phyloP scores from a whole-genome alignment of 2,797 vertebrate genomes.

The Rhynchotus rufescens region DNA sequence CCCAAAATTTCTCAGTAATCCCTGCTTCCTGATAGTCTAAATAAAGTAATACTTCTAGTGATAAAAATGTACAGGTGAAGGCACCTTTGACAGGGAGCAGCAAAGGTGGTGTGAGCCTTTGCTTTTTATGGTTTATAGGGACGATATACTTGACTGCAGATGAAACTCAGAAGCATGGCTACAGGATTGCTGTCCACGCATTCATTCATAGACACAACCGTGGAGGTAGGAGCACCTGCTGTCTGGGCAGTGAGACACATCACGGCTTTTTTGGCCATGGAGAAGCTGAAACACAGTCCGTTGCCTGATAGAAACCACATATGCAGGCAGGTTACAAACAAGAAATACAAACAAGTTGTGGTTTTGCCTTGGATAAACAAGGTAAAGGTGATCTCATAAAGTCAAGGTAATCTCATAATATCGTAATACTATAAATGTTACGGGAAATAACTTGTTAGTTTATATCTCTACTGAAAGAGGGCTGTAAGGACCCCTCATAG shows the following conservation, averaged over 20 bases:
- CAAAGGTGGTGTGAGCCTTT: not conserved
- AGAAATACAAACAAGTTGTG: not conserved
- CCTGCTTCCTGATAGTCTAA: not conserved
- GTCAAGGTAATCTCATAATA: not conserved
- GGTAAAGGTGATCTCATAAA: not conserved
- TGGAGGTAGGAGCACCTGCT: not conserved
- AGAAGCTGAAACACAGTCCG: not conserved
- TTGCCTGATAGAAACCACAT: not conserved
- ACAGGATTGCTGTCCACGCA: not conserved
- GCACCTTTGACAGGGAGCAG: not conserved
- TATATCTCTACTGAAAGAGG: not conserved
- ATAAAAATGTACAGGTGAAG: not conserved
- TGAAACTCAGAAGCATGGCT: not conserved
- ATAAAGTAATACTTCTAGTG: not conserved
- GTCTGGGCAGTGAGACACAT: not conserved
- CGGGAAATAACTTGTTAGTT: not conserved
- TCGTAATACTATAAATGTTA: not conserved
- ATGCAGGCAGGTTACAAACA: not conserved
- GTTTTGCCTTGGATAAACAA: not conserved
- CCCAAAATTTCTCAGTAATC: not conserved
- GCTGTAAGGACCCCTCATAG: not conserved
- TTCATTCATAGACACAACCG: rapidly evolving
- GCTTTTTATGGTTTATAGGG: not conserved
- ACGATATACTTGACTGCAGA: not conserved
- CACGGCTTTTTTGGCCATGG: not conserved